Base-by-base conservation (phyloP, 2,113 vertebrate genomes). In the Leucosticte australis region DNA sequence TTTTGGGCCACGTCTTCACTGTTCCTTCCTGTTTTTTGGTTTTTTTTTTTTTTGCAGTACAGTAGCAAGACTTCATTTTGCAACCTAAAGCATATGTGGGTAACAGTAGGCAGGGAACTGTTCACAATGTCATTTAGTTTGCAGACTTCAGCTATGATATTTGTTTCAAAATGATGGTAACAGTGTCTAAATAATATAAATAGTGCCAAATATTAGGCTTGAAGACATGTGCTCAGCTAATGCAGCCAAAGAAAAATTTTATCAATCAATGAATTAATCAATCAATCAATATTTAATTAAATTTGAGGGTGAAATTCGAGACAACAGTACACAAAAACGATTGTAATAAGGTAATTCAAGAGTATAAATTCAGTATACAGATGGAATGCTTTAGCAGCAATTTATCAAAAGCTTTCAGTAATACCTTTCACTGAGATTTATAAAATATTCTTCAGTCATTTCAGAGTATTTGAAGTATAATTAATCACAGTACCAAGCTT, bases 401-500 rank as follows among this genome's bases (percentile, higher is more conserved):
- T 97, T 96, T 87, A 95, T 96, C 85, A 95, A 85, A 96, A 92
- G 89, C 37, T 91, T 93, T 65, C 63, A 87, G 41, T 85, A 75
- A 78, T 86, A 87, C 30, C 28, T 68, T 96, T 90, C 37, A 78
- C 11, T 56, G 62, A 62, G 35, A 83, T 93, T 83, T 76, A 59
- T 70, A 94, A 92, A 90, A 90, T 91, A 79, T 71, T 83, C 68
- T 95, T 94, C 59, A 96, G 17, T 86, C 73, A 89, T 95, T 96
- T 90, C 53, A 93, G 24, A 89, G 35, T 26, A 49, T 83, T 86
- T 96, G 85, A 42, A 74, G 44, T 88, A 97, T 92, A 96, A 96
- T 97, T 92, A 95, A 97, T 97, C 79, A 95, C 33, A 95, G 87
- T 56, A 81, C 95, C 93, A 89, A 55, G 10, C 56, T 91, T 93